These are phyloP conservation scores for Alexandromys fortis DNA, from an alignment of 2,113 vertebrate genomes.

Conservation along the genomic window DNA sequence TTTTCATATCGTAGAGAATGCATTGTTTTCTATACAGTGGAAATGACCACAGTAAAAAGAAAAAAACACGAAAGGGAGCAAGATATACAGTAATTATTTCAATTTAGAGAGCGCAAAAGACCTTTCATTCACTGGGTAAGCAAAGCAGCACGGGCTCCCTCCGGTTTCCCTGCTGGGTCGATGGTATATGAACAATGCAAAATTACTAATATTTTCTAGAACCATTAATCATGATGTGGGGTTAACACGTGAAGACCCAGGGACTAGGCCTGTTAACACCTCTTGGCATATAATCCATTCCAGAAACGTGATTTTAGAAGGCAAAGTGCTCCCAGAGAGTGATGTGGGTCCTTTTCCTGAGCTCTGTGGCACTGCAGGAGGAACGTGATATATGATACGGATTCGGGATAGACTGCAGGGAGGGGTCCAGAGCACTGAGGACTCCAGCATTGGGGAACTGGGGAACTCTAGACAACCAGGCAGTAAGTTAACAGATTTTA, in stretches of 20 bases:
- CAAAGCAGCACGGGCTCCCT: not conserved
- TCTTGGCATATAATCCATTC: slow-evolving; percentile 11
- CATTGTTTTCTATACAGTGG: not conserved
- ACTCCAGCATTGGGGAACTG: too few relatives aligned
- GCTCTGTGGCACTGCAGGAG: not conserved
- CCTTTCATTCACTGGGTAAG: not conserved
- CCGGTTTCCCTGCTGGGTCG: not conserved
- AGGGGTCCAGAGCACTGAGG: not conserved
- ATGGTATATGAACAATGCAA: not conserved
- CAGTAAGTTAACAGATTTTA: not conserved
- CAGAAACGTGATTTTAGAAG: not conserved
- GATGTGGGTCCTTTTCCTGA: not conserved
- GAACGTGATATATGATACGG: not conserved
- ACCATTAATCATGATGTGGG: not conserved
- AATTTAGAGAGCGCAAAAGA: not conserved
- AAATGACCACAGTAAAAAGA: not conserved
- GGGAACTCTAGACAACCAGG: not conserved
- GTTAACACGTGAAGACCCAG: not conserved
- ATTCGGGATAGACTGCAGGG: not conserved
- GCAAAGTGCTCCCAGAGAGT: not conserved
- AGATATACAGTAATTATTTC: not conserved
- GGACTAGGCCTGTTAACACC: not conserved
- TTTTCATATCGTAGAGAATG: not conserved
- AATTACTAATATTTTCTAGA: not conserved
- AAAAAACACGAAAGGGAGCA: too few relatives aligned